Evolutionary conservation across 30 jellyfish, hydroid and myxozoan species (phyloP), one percentile per base, ranked within the genome.

Genomic region (Cassiopea xamachana): DNA sequence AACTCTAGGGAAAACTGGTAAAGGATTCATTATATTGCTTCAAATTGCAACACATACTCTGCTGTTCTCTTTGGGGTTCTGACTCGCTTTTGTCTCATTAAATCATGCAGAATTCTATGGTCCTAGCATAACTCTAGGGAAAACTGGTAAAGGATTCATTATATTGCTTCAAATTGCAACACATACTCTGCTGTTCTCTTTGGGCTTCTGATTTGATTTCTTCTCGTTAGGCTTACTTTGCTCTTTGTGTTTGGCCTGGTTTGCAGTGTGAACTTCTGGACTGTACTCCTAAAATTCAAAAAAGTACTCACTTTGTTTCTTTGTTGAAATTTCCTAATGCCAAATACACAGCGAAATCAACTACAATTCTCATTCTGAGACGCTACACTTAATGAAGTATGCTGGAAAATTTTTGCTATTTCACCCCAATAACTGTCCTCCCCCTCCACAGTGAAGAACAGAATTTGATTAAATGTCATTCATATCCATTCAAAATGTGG

Each of bases 1-100:
- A 2, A 51, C 64, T 2, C 9, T 51, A 51, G 64, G 9, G 64
- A 51, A 51, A 51, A 51, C 4, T 9, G 64, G 64, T 51, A 9
- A 2, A 9, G 9, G 9, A 51, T 2, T 51, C 64, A 51, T 2
- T 2, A 2, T 51, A 2, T 51, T 17, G 14, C 14, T 14, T 62
- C 43, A 82, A 46, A 82, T 2, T 18, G 90, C 81, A 67, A 82
- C 90, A 68, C 90, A 82, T 62, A 82, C 90, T 47, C 68, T 82
- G 47, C 90, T 82, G 6, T 74, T 62, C 74, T 82, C 49, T 61
- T 82, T 82, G 39, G 90, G 82, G 17, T 18, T 58, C 27, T 68
- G 47, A n/a, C 73, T 70, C 12, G 82, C 2, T 73, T 50, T 67
- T 13, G 70, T 19, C 68, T 62, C 75, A 19, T n/a, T n/a, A n/a